These are phyloP conservation scores for Heliocidaris tuberculata DNA, from an alignment of 35 echinoderm and acorn worm genomes.

Conservation along the genomic window DNA sequence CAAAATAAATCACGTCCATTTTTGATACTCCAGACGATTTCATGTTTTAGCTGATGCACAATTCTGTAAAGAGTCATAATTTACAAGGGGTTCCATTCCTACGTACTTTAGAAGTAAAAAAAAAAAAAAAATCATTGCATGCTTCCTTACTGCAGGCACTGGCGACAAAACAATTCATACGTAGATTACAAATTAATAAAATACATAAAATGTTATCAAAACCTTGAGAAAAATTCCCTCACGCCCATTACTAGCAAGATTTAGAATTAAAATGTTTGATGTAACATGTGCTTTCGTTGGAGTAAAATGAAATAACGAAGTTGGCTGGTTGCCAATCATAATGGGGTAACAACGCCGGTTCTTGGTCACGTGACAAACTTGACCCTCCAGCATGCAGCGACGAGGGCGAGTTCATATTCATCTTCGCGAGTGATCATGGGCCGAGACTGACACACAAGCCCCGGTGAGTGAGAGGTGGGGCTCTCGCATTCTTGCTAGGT, in stretches of 20 bases:
- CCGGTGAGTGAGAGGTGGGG: background rate
- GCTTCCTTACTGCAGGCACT: too few relatives aligned
- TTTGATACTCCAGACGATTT: too few relatives aligned
- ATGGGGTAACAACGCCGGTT: background rate
- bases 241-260: background rate
- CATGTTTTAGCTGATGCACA: background rate
- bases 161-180: too few relatives aligned
- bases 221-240: background rate
- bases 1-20: background rate
- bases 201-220: too few relatives aligned
- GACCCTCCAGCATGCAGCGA: background rate
- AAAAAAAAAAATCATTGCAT: background rate
- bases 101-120: background rate
- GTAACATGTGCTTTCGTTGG: background rate
- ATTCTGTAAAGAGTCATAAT: background rate
- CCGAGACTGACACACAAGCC: background rate
- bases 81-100: background rate
- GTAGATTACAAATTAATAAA: too few relatives aligned
- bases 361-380: slow-evolving; percentile 33
- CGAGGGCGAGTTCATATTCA: slow-evolving; percentile 6
- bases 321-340: slow-evolving; percentile 19
- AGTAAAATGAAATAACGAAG: background rate
- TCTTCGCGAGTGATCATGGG: background rate
- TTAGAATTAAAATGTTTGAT: background rate
- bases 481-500: background rate